Conservation (phyloP, 2,797 vertebrate species). For the Falco novaeseelandiae region DNA sequence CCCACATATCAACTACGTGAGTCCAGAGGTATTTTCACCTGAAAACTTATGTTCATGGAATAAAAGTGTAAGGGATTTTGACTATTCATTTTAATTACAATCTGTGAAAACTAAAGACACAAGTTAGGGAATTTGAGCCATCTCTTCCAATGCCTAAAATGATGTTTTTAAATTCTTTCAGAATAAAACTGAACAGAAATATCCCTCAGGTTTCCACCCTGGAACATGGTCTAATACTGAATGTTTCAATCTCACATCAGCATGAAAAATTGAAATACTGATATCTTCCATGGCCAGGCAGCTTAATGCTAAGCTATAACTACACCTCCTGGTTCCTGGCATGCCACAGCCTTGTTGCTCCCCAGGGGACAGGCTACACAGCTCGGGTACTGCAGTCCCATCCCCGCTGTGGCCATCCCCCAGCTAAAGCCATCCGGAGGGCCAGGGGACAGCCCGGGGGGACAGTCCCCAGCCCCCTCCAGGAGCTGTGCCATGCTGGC, state of each 20-base stretch:
- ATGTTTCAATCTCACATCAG: not conserved
- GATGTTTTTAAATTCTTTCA: not conserved
- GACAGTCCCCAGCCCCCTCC: not conserved
- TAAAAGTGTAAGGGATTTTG: not conserved
- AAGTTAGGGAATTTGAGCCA: not conserved
- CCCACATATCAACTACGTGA: not conserved
- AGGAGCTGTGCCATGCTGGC: not conserved
- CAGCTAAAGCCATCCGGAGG: not conserved
- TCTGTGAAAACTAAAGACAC: not conserved
- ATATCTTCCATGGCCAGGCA: not conserved
- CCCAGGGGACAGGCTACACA: not conserved
- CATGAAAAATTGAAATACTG: not conserved
- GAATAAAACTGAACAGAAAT: not conserved
- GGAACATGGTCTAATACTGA: not conserved
- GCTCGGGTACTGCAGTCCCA: not conserved
- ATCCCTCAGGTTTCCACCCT: not conserved
- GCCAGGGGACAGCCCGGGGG: fast-evolving
- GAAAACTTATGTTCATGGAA: not conserved
- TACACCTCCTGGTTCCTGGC: fast-evolving
- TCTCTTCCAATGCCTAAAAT: not conserved
- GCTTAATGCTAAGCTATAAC: not conserved
- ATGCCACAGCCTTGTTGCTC: not conserved
- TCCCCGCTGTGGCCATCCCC: fast-evolving
- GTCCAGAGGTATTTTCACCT: not conserved
- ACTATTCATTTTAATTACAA: not conserved